A percentile compares a stretch with the other conserved stretches of the same genome.
These are phyloP conservation scores for Leucoraja erinaceus DNA, from an alignment of 2,113 vertebrate genomes.

Conservation along the genomic window DNA sequence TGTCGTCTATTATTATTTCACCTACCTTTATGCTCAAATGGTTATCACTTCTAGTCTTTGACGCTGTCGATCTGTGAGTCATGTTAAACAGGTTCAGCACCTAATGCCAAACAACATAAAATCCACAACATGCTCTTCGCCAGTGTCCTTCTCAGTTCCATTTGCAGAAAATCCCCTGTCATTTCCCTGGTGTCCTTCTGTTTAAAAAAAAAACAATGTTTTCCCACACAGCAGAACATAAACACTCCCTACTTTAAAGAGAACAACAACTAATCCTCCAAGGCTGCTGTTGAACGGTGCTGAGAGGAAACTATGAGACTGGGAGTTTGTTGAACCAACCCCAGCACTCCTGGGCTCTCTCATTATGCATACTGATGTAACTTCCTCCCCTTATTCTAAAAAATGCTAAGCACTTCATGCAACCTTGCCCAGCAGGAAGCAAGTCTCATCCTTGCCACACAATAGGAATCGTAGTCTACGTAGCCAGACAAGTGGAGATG, in stretches of 20 bases:
- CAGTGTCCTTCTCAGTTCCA: constrained; percentile 26
- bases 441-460: constrained; percentile 19
- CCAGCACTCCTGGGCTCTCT: constrained; percentile 49
- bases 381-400: constrained; percentile 50
- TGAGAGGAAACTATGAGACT: not conserved
- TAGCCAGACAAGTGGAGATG: not conserved
- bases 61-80: constrained; percentile 59
- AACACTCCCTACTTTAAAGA: no score
- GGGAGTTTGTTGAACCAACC: constrained; percentile 47
- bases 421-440: constrained; percentile 38
- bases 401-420: not conserved
- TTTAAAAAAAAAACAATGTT: no score
- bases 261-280: not conserved
- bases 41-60: constrained; percentile 52
- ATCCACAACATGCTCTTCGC: constrained; percentile 40
- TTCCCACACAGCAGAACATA: constrained; percentile 7
- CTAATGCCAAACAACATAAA: constrained; percentile 39
- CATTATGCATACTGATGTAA: constrained; percentile 61
- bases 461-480: not conserved
- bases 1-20: not conserved
- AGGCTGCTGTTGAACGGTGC: not conserved
- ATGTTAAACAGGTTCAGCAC: constrained; percentile 49
- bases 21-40: constrained; percentile 64
- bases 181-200: not conserved
- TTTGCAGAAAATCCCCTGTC: constrained; percentile 37